Evolutionary conservation across 1,140 invertebrate genomes (phyloP).

Genomic region (Drosophila equinoxialis): DNA sequence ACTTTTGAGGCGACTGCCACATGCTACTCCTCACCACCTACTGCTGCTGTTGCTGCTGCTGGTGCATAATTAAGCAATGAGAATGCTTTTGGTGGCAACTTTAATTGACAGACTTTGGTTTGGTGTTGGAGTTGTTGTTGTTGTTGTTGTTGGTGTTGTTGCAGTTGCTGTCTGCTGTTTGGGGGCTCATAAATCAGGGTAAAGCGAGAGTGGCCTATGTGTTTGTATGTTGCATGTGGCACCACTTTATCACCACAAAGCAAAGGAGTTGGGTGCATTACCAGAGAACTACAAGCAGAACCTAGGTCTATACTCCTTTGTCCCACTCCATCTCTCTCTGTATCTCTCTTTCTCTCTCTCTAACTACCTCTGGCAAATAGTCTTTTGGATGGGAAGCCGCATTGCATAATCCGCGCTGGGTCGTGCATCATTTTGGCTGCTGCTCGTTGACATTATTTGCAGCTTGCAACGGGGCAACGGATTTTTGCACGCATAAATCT

Average conservation of each 20-base stretch:
- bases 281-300: conserved; percentile 9
- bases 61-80: conserved; percentile 66
- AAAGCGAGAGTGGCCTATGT: conserved; percentile 60
- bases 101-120: conserved; percentile 76
- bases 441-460: conserved; percentile 72
- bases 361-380: conserved; percentile 1
- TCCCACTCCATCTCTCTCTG: neutral
- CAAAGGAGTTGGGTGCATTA: conserved; percentile 42
- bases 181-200: conserved; percentile 66
- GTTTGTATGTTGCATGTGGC: conserved; percentile 60
- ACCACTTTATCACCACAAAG: conserved; percentile 47
- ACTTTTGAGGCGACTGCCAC: conserved; percentile 24
- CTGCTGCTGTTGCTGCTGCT: neutral
- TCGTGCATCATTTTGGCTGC: conserved; percentile 74
- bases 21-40: neutral
- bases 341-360: neutral
- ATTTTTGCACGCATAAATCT: conserved; percentile 76
- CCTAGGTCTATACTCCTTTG: neutral
- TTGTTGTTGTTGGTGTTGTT: neutral
- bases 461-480: conserved; percentile 45
- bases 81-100: conserved; percentile 63
- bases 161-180: conserved; percentile 9
- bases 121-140: conserved; percentile 38
- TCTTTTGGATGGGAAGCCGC: neutral
- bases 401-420: conserved; percentile 28